Percentiles rank a stretch among this genome's conserved stretches.
These are phyloP conservation scores for Murina feae DNA, from an alignment of 2,113 vertebrate genomes.

Conservation along the genomic window DNA sequence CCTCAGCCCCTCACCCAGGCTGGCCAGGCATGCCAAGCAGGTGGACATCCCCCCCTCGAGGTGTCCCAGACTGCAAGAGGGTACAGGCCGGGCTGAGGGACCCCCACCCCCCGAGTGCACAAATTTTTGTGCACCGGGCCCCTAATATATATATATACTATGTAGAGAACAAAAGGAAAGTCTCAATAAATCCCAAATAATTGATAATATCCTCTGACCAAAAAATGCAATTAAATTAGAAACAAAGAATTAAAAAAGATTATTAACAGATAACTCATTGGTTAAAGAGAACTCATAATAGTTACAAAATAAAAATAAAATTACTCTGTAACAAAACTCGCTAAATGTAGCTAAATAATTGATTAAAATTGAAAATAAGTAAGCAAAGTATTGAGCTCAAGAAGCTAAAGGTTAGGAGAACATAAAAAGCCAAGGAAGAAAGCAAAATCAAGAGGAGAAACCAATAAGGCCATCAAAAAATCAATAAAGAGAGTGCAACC, in stretches of 20 bases:
- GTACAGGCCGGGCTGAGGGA: no score
- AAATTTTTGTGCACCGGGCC: no score
- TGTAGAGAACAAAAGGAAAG: neutral
- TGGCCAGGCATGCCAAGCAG: no score
- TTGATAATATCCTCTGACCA: neutral
- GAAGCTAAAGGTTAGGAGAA: neutral
- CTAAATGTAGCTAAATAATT: neutral
- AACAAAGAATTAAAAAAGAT: neutral
- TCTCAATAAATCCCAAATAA: neutral
- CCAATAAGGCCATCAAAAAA: neutral
- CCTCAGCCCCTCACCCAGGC: no score
- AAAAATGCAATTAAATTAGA: neutral
- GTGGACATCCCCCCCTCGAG: no score
- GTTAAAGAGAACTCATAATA: neutral
- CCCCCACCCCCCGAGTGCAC: no score
- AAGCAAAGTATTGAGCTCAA: neutral
- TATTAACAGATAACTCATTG: neutral
- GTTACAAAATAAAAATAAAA: neutral
- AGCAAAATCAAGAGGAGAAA: neutral
- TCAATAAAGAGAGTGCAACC: neutral
- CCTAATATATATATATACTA: neutral
- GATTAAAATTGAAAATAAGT: neutral
- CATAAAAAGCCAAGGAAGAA: neutral
- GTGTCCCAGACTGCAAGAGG: no score
- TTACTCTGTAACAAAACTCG: neutral